Conservation (phyloP, 2,888 invertebrate genomes). For the Linyphia triangularis region DNA sequence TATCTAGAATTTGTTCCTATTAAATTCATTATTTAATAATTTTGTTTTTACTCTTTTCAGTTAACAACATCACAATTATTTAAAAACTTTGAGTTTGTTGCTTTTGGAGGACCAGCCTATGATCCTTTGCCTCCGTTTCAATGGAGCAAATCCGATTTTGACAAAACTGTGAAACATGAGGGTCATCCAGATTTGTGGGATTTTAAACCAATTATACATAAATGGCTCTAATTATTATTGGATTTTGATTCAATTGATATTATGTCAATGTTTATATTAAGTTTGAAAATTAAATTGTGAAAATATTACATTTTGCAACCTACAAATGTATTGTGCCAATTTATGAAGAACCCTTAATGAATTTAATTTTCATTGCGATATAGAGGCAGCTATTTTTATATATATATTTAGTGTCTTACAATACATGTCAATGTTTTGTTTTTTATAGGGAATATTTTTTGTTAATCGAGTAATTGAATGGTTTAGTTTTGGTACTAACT, state of each 20-base stretch:
- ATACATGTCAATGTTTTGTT: no score
- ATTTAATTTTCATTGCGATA: no score
- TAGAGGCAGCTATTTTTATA: no score
- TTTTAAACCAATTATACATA: constrained; percentile 84
- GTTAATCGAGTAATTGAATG: no score
- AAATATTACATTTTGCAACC: no score
- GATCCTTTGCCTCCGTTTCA: constrained; percentile 86
- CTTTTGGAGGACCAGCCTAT: constrained; percentile 83
- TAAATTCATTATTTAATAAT: no score
- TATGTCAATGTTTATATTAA: background rate
- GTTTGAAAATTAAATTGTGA: background rate
- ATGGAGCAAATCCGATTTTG: constrained; percentile 87
- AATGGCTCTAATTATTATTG: constrained; percentile 82
- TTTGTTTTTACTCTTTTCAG: constrained; percentile 74
- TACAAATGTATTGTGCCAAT: no score
- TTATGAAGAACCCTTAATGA: no score
- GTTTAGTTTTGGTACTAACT: no score
- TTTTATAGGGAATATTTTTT: no score
- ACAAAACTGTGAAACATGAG: constrained; percentile 83
- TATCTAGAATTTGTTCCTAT: no score
- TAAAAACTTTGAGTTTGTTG: constrained; percentile 82
- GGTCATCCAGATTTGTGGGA: constrained; percentile 88
- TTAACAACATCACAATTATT: constrained; percentile 78
- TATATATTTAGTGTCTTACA: no score
- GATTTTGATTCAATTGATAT: background rate